Base-by-base conservation (phyloP, 2,888 invertebrate genomes). In the Chymomyza amoena region DNA sequence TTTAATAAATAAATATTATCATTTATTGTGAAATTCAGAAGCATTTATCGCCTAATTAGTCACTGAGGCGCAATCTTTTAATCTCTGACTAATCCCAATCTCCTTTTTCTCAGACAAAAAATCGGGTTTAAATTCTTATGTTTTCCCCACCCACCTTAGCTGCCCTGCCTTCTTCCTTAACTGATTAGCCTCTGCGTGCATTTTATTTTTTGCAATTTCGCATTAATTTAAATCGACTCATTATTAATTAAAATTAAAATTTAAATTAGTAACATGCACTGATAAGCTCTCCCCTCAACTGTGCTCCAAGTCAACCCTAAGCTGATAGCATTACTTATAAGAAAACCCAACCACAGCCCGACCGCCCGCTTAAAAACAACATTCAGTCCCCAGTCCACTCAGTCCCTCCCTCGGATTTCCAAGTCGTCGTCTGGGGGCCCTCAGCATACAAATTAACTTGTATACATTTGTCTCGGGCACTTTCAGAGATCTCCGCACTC, bases 391-490 rank as follows among this genome's bases (percentile, higher is more conserved):
- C 32, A 2, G 13, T 2, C 39, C 32, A 2, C 39, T 2, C 39
- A 45, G 13, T 45, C 39, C 13, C 13, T 13, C 39, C 39, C 39
- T 45, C 10, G 13, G 1, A 32, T 13, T 66, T 56, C 56, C 66
- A 65, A n/a, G n/a, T n/a, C n/a, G 68, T 66, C 61, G 65, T 62
- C 65, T 65, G 70, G 51, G 62, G 64, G 70, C 73, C 65, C 71
- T 81, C 68, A 81, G 79, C 71, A 79, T 79, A 79, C 81, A 79
- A 79, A 79, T 79, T 76, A 81, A 79, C 76, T 80, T 75, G 75
- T 70, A n/a, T 61, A 67, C 36, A 45, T 45, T 45, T 45, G 39
- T 45, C 39, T 45, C 13, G 10, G 10, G 13, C 39, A 45, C 39
- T 45, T 13, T 45, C 39, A 45, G 39, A 45, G 39, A 45, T 45